A percentile compares a stretch with the other conserved stretches of the same genome.
Evolutionary conservation across 1,140 invertebrate genomes (phyloP).

Genomic region (Contarinia nasturtii): DNA sequence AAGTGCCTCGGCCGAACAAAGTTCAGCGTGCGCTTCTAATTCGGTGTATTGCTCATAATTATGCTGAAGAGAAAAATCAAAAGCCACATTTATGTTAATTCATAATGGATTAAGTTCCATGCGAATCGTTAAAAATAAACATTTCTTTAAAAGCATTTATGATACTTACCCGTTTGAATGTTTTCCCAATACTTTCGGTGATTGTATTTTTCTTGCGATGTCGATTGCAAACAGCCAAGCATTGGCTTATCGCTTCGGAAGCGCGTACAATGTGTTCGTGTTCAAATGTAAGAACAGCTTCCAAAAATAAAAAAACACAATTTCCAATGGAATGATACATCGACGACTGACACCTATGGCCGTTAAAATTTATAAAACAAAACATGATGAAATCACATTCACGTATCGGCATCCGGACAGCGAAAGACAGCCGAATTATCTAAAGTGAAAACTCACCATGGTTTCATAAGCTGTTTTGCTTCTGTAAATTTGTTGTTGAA

Average conservation of each 20-base stretch:
- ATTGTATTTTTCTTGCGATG: slow-evolving; percentile 51
- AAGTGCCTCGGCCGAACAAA: slow-evolving; percentile 83
- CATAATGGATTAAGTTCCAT: no score
- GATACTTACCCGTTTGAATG: slow-evolving; percentile 40
- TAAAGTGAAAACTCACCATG: slow-evolving; percentile 40
- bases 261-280: slow-evolving; percentile 55
- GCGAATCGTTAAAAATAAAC: no score
- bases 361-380: no score
- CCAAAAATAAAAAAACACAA: slow-evolving; percentile 74
- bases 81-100: no score
- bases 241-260: slow-evolving; percentile 47
- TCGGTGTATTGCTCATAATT: slow-evolving; percentile 60
- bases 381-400: no score
- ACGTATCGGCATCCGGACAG: no score
- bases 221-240: slow-evolving; percentile 55
- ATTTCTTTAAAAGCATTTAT: no score
- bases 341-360: slow-evolving; percentile 39
- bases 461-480: slow-evolving; percentile 52
- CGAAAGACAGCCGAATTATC: no score
- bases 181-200: slow-evolving; percentile 59
- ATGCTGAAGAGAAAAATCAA: slow-evolving; percentile 22
- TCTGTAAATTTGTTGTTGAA: slow-evolving; percentile 77
- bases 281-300: slow-evolving; percentile 87
- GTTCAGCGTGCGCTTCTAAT: slow-evolving; percentile 83
- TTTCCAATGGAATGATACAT: slow-evolving; percentile 87